These are phyloP conservation scores for Trichopria drosophilae DNA, from an alignment of 2,888 invertebrate genomes.

Conservation along the genomic window DNA sequence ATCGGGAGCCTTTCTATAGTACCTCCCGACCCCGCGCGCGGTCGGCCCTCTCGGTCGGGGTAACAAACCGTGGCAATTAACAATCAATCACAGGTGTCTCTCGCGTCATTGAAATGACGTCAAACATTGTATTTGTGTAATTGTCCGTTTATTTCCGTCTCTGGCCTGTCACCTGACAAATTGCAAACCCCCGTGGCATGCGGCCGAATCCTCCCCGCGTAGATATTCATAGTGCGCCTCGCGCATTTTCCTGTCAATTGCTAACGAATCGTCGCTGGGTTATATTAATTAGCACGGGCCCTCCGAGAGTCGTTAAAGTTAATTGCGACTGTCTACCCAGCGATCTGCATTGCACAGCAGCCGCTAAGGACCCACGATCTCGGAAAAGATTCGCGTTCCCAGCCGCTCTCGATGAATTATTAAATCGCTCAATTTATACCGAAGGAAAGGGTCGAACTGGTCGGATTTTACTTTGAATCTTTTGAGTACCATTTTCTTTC, in stretches of 20 bases:
- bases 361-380: no score
- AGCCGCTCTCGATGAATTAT: conserved; percentile 9
- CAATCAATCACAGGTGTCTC: conserved; percentile 58
- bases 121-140: conserved; percentile 59
- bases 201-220: no score
- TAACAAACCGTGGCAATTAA: conserved; percentile 59
- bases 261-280: conserved; percentile 53
- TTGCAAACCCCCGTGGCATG: conserved; percentile 41
- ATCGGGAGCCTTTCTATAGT: conserved; percentile 38
- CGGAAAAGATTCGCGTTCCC: no score
- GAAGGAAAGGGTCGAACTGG: no score
- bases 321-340: conserved; percentile 54
- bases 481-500: background rate
- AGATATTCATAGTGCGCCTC: conserved; percentile 36
- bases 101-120: conserved; percentile 59
- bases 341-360: no score
- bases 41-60: conserved; percentile 42
- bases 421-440: conserved; percentile 5
- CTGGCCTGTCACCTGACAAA: conserved; percentile 58
- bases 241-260: conserved; percentile 55
- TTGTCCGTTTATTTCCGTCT: conserved; percentile 59
- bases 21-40: conserved; percentile 24
- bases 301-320: conserved; percentile 54
- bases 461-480: no score
- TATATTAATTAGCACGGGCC: conserved; percentile 57